Conservation (phyloP, 2,797 vertebrate genomes). For the Mallotus villosus region DNA sequence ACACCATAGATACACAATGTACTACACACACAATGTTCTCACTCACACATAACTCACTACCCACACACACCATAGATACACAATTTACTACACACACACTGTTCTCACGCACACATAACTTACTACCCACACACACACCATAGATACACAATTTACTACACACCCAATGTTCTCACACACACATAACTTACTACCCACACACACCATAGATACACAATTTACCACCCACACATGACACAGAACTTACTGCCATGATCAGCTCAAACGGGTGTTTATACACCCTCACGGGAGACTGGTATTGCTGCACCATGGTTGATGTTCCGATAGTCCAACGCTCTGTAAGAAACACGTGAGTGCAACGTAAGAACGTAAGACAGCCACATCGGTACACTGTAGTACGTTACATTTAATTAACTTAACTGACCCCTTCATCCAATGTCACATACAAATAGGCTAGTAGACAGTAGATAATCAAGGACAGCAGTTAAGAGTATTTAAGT, state of each 20-base stretch:
- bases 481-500: too few relatives aligned
- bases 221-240: background rate
- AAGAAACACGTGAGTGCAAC: too few relatives aligned
- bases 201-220: background rate
- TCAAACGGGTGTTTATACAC: slow-evolving; percentile 95
- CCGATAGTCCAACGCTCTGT: slow-evolving; percentile 28
- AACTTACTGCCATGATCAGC: slow-evolving; percentile 93
- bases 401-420: too few relatives aligned
- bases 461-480: too few relatives aligned
- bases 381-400: background rate
- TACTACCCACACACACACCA: background rate
- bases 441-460: too few relatives aligned
- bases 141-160: background rate
- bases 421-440: too few relatives aligned
- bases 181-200: too few relatives aligned
- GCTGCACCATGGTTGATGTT: slow-evolving; percentile 87
- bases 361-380: background rate
- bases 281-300: slow-evolving; percentile 94
- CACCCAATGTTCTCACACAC: too few relatives aligned
- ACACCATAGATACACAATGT: too few relatives aligned
- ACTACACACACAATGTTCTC: too few relatives aligned
- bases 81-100: background rate
- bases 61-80: background rate
- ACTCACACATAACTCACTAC: background rate
- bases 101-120: background rate